A percentile compares a stretch with the other conserved stretches of the same genome.
These are phyloP conservation scores for Periplaneta americana DNA, from an alignment of 1,140 invertebrate species.

Conservation along the genomic window DNA sequence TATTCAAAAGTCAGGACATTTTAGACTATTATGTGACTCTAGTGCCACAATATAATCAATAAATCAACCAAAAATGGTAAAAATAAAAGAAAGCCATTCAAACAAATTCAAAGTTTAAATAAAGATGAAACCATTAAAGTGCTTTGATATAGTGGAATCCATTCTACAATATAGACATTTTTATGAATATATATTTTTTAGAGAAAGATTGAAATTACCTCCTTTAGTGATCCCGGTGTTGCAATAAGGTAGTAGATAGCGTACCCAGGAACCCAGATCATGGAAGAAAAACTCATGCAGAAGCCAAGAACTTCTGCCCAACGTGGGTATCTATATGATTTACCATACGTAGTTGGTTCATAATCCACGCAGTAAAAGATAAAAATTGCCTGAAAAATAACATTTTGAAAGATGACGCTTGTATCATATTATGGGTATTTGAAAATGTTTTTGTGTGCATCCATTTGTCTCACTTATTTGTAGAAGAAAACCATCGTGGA, in stretches of 20 bases:
- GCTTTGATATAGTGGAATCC: too few species aligned
- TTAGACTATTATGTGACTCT: too few species aligned
- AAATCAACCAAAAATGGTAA: too few species aligned
- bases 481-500: too few species aligned
- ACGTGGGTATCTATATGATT: slow-evolving; percentile 61
- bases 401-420: not conserved
- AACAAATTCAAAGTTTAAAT: too few species aligned
- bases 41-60: too few species aligned
- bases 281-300: slow-evolving; percentile 65
- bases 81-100: too few species aligned
- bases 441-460: not conserved
- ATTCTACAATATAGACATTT: too few species aligned
- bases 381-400: slow-evolving; percentile 55
- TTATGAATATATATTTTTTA: too few species aligned
- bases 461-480: not conserved
- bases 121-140: too few species aligned
- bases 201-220: too few species aligned
- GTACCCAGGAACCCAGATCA: slow-evolving; percentile 65
- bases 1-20: too few species aligned
- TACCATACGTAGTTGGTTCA: slow-evolving; percentile 56
- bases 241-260: slow-evolving; percentile 49
- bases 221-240: slow-evolving; percentile 42
- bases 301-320: slow-evolving; percentile 71
- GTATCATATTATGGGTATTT: not conserved
- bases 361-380: slow-evolving; percentile 63